A percentile compares a stretch with the other conserved stretches of the same genome.
These are phyloP conservation scores for Archivesica marissinica DNA, from an alignment of 1,140 invertebrate species.

Conservation along the genomic window DNA sequence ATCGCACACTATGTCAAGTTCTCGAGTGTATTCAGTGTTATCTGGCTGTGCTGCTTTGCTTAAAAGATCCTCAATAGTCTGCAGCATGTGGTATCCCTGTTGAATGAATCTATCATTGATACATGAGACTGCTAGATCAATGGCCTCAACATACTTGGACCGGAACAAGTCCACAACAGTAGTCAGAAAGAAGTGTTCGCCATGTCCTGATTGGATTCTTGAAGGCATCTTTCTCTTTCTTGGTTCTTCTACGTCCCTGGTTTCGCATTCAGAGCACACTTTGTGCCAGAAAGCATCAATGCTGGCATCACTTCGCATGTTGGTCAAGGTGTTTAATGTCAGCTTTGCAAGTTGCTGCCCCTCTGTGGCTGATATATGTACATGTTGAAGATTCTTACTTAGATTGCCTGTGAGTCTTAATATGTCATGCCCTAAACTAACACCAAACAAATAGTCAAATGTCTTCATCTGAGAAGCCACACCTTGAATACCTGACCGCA, in stretches of 20 bases:
- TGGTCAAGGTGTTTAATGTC: neutral
- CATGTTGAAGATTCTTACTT: slow-evolving; percentile 39
- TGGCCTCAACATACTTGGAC: neutral
- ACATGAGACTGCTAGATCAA: neutral
- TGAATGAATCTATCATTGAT: neutral
- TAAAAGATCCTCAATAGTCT: neutral
- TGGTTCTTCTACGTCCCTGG: slow-evolving; percentile 37
- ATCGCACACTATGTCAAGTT: neutral
- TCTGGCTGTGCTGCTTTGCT: neutral
- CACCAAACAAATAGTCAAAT: slow-evolving; percentile 49
- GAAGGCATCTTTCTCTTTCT: neutral
- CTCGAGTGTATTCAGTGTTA: neutral
- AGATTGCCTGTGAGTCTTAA: slow-evolving; percentile 28
- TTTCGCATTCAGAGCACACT: neutral
- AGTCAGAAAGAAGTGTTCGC: neutral
- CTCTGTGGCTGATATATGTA: slow-evolving; percentile 26
- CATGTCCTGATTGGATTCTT: neutral
- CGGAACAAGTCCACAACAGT: neutral
- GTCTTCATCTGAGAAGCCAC: slow-evolving; percentile 6
- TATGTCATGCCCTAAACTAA: slow-evolving; percentile 27
- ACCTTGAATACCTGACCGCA: slow-evolving; percentile 11
- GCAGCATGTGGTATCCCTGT: neutral
- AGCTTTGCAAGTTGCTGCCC: neutral
- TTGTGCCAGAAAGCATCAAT: neutral
- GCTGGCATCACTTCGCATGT: neutral